A percentile compares a stretch with the other conserved stretches of the same genome.
Evolutionary conservation across 2,113 vertebrate genomes (phyloP).

Genomic region (Isurus oxyrinchus): DNA sequence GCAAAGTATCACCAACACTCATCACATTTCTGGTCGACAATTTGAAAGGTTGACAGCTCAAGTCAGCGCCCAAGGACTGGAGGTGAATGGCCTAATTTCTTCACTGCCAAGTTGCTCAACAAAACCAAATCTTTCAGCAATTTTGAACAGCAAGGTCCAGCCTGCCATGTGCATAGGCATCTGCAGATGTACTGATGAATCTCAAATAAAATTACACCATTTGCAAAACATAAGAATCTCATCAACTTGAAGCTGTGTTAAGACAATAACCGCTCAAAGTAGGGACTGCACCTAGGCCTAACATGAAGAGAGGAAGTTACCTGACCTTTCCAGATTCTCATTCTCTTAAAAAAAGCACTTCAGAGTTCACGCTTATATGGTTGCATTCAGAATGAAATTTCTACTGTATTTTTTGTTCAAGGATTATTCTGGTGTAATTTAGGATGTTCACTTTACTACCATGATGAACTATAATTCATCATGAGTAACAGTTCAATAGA

Average conservation of each 20-base stretch:
- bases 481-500: neutral
- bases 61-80: neutral
- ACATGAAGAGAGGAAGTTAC: neutral
- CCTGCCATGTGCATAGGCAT: neutral
- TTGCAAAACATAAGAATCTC: neutral
- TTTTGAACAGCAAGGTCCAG: neutral
- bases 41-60: neutral
- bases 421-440: neutral
- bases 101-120: neutral
- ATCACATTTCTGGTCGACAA: neutral
- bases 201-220: neutral
- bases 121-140: neutral
- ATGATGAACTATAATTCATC: neutral
- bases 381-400: neutral
- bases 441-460: neutral
- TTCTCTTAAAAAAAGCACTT: neutral
- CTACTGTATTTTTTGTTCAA: neutral
- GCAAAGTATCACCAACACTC: neutral
- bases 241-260: neutral
- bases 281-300: conserved; percentile 1
- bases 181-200: neutral
- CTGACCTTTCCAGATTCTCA: conserved; percentile 5
- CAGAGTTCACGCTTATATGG: neutral
- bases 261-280: neutral
- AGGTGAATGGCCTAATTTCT: neutral